Base-by-base conservation (phyloP, 2,113 vertebrate genomes). In the Dasyornis broadbenti region DNA sequence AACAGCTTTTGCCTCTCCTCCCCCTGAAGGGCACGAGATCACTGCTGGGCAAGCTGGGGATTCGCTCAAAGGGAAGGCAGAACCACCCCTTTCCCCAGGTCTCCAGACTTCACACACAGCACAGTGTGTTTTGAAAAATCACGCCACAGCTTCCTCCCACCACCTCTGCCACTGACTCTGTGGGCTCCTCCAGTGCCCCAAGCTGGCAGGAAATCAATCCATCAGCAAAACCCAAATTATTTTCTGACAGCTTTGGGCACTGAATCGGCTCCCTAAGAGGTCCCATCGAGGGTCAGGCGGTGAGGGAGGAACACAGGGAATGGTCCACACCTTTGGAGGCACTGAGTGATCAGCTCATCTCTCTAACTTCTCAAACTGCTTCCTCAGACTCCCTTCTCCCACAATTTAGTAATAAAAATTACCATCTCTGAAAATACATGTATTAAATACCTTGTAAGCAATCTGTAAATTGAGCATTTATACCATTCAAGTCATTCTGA, bases 381-480 rank as follows among this genome's bases (percentile, higher is more conserved):
- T 65, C 45, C 56, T 78, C 35, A 57, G 7, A 28, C 2, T 30
- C 45, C 8, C 35, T 31, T 78, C 24, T 61, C 57, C 30, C 33
- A 45, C 6, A 10, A 9, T 4, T 37, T 1, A 15, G 4, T 6
- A 65, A 26, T 3, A 53, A 61, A 79, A 35, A 31, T 5, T 14
- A 24, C 16, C 3, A 3, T 49, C 59, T 30, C 4, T 4, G 1
- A 53, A 71, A 84, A 59, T 2, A 4, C 4, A 5, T 2, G 1
- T 16, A 8, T 61, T 10, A 53, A 85, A 37, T 8, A 91, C 7
- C 14, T 65, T 40, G 4, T 8, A 40, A 73, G 8, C 4, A 40
- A 82, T 7, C 17, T 63, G 45, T 3, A 49, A 63, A 39, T 6
- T 7, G 6, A 56, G 21, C 7, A 39, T 27, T 52, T 37, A 66